phyloP scores from a whole-genome alignment of 2,113 vertebrate species.

The Pogonocichla stellata region DNA sequence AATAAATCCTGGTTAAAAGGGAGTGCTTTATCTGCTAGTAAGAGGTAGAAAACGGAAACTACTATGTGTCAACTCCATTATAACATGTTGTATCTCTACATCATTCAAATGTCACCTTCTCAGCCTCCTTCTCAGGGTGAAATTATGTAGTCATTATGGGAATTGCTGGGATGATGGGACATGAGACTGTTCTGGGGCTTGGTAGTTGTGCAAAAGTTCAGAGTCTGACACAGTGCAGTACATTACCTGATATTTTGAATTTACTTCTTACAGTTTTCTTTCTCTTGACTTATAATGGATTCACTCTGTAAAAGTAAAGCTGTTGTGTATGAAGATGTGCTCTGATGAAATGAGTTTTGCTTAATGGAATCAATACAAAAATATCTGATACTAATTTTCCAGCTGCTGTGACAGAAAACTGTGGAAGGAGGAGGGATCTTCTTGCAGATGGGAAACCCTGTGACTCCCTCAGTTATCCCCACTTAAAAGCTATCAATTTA shows the following conservation, averaged over 20 bases:
- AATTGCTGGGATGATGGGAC: background rate
- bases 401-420: conserved; percentile 24
- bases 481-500: conserved; percentile 82
- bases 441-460: conserved; percentile 58
- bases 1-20: background rate
- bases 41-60: background rate
- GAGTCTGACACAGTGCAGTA: background rate
- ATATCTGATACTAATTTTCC: conserved; percentile 60
- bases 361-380: conserved; percentile 64
- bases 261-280: background rate
- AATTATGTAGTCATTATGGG: background rate
- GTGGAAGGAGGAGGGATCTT: conserved; percentile 41
- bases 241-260: background rate
- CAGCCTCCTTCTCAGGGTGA: background rate
- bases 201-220: background rate
- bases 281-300: background rate
- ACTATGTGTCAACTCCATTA: background rate
- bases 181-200: background rate
- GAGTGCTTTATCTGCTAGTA: background rate
- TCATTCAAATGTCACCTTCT: background rate
- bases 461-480: conserved; percentile 62
- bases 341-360: conserved; percentile 16
- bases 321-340: conserved; percentile 8
- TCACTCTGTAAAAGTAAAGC: background rate
- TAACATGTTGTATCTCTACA: background rate